Conservation (phyloP, 2,113 vertebrate genomes). For the Phocoena sinus region DNA sequence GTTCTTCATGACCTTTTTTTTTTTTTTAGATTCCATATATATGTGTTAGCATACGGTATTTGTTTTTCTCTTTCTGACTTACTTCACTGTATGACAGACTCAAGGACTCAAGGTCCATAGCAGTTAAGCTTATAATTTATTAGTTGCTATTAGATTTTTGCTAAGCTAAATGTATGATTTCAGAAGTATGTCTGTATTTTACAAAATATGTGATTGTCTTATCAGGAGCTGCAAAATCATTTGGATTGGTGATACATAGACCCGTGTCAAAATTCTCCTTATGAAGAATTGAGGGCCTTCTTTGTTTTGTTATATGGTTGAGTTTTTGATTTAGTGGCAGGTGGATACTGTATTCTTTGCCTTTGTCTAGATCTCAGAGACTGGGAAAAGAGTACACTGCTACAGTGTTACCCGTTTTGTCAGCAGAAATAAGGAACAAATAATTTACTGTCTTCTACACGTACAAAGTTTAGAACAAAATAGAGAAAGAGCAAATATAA, state of each 20-base stretch:
- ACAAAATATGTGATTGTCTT: neutral
- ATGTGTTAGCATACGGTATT: too few relatives aligned
- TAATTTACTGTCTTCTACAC: neutral
- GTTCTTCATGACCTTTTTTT: too few relatives aligned
- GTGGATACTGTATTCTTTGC: neutral
- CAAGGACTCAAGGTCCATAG: neutral
- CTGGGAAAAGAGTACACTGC: neutral
- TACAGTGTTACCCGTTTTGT: neutral
- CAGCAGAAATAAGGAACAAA: slow-evolving; percentile 4
- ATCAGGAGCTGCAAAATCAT: neutral
- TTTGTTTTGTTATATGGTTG: neutral
- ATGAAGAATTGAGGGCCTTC: neutral
- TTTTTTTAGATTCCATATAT: too few relatives aligned
- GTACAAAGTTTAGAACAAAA: neutral
- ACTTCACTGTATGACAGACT: too few relatives aligned
- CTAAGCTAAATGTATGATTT: slow-evolving; percentile 18
- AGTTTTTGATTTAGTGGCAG: neutral
- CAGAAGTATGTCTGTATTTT: slow-evolving; percentile 1
- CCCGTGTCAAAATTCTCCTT: neutral
- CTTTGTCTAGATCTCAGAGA: neutral
- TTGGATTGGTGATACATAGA: neutral
- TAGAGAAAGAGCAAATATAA: neutral
- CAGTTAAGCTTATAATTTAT: slow-evolving; percentile 29
- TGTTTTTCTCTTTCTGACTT: too few relatives aligned
- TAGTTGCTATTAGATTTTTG: slow-evolving; percentile 19